phyloP scores from a whole-genome alignment of 2,113 vertebrate genomes.

The Triplophysa siluroides region DNA sequence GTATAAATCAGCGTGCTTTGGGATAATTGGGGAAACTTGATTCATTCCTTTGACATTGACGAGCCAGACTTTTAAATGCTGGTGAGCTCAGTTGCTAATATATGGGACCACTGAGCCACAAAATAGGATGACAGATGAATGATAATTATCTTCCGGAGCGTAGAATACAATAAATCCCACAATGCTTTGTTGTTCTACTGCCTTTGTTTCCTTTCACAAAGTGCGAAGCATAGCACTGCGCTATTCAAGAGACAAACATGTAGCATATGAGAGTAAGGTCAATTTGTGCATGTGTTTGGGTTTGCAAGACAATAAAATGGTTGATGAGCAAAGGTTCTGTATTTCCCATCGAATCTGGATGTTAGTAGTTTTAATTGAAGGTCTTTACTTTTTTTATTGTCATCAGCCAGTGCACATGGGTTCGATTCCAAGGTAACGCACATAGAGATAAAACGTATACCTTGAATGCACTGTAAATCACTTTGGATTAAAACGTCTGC shows the following conservation, averaged over 20 bases:
- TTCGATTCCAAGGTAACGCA: too few relatives aligned
- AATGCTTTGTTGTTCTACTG: slow-evolving; percentile 37
- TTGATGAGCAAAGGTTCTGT: too few relatives aligned
- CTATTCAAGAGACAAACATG: slow-evolving; percentile 25
- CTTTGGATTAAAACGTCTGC: too few relatives aligned
- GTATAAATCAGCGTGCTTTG: slow-evolving; percentile 22
- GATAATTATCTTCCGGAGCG: slow-evolving; percentile 52
- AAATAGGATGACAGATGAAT: slow-evolving; percentile 51
- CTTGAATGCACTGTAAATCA: too few relatives aligned
- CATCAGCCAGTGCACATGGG: too few relatives aligned
- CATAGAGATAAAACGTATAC: too few relatives aligned
- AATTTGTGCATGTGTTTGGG: not conserved
- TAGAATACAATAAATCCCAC: slow-evolving; percentile 40
- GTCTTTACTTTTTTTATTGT: too few relatives aligned
- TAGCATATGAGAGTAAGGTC: slow-evolving; percentile 28
- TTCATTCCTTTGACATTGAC: slow-evolving; percentile 33
- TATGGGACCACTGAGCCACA: slow-evolving; percentile 35
- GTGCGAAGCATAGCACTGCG: not conserved
- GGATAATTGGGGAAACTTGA: slow-evolving; percentile 19
- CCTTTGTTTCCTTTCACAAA: slow-evolving; percentile 19
- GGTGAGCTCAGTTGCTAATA: slow-evolving; percentile 34
- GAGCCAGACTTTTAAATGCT: slow-evolving; percentile 32
- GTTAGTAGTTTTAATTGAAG: too few relatives aligned
- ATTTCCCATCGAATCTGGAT: too few relatives aligned
- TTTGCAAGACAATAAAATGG: not conserved